Base-by-base conservation (phyloP, 2,113 vertebrate genomes). In the Ahaetulla prasina region DNA sequence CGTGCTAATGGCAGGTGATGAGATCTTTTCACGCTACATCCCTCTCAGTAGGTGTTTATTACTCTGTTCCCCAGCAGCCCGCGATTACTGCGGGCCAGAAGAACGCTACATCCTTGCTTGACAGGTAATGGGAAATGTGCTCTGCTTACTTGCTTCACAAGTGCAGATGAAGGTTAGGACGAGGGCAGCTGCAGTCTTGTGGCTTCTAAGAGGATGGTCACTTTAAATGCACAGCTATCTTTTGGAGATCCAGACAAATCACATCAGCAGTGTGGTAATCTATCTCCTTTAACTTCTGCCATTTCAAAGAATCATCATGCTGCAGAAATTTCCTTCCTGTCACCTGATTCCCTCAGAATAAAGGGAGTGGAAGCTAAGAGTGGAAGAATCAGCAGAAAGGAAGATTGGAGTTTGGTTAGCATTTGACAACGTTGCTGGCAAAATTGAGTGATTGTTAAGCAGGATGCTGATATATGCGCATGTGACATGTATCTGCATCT, bases 1-100 rank as follows among this genome's bases (percentile, higher is more conserved):
- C 0, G 95, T 97, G 97, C 97, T 98, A 98, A 98, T 98, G 98
- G 97, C 98, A 98, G 98, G 98, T 98, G 98, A 98, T 98, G 98
- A 98, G 98, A 98, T 98, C 98, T 98, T 98, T 98, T 98, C 98
- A 98, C 94, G 96, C 97, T 97, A 98, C 98, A 98, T 97, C 97
- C 98, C 98, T 98, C 96, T 98, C 97, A 97, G 97, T 98, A 97
- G 98, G 98, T 98, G 98, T 98, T 98, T 98, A 98, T 98, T 98
- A 97, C 98, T 97, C 98, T 97, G 98, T 97, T 98, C 98, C 97
- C 97, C 97, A 97, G 97, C 97, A 98, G 97, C 97, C 97, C 98
- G 98, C 97, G 98, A 98, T 98, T 98, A 98, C 97, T 92, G 95
- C 87, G 74, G 97, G 96, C 97, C 97, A 97, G 97, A 97, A 98